Conservation (phyloP, 2,888 invertebrate genomes). For the Carpatolechia fugitivella region DNA sequence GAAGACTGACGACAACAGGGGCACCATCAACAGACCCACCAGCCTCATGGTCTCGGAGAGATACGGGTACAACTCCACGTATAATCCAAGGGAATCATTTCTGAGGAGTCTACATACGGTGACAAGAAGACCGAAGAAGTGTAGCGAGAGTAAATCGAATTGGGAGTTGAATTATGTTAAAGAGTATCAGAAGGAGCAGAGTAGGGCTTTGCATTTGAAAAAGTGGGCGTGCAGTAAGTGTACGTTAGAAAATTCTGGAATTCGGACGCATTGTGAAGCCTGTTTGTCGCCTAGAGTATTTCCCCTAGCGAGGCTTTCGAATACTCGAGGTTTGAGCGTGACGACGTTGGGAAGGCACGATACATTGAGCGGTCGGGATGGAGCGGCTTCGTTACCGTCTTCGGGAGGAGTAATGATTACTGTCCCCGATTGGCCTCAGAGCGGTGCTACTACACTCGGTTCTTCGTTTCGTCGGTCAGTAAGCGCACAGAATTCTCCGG, state of each 20-base stretch:
- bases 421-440: slow-evolving; percentile 81
- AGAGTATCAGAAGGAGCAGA: slow-evolving; percentile 69
- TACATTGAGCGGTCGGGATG: slow-evolving; percentile 53
- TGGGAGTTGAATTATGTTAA: slow-evolving; percentile 73
- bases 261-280: slow-evolving; percentile 84
- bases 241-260: slow-evolving; percentile 85
- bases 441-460: slow-evolving; percentile 49
- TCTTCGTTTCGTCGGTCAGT: slow-evolving; percentile 59
- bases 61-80: slow-evolving; percentile 52
- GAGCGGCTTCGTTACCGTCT: slow-evolving; percentile 63
- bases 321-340: slow-evolving; percentile 65
- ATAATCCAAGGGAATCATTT: slow-evolving; percentile 64
- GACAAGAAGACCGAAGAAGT: slow-evolving; percentile 68
- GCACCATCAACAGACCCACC: slow-evolving; percentile 76
- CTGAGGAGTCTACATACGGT: slow-evolving; percentile 68
- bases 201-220: slow-evolving; percentile 62
- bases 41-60: slow-evolving; percentile 80
- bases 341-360: slow-evolving; percentile 70
- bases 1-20: slow-evolving; percentile 67
- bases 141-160: slow-evolving; percentile 68
- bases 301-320: slow-evolving; percentile 57
- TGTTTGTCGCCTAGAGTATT: slow-evolving; percentile 84
- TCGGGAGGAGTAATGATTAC: slow-evolving; percentile 82
- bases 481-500: slow-evolving; percentile 69
- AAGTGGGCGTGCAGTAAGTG: slow-evolving; percentile 87